Conservation (phyloP, 1,140 invertebrate species). For the Fopius arisanus region DNA sequence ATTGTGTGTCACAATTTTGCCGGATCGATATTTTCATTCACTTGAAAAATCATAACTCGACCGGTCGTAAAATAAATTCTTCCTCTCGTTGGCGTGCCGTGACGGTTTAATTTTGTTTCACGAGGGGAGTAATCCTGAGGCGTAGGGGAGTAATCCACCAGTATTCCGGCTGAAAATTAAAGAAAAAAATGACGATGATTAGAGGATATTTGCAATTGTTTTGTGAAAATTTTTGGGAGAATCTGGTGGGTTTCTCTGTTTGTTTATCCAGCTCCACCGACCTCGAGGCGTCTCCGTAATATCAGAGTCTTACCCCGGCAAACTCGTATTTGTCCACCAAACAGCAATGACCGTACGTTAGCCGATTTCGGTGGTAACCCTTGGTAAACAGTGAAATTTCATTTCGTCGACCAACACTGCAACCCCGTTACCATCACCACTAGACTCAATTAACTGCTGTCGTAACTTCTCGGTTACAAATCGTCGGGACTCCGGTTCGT, state of each 20-base stretch:
- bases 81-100: too few species aligned
- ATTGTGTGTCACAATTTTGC: background rate
- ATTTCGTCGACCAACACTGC: slow-evolving; percentile 25
- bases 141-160: too few species aligned
- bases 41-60: background rate
- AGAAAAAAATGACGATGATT: background rate
- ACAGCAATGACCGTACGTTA: slow-evolving; percentile 34
- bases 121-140: too few species aligned
- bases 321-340: slow-evolving; percentile 12
- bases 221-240: background rate
- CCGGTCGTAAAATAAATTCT: too few species aligned
- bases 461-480: slow-evolving; percentile 6
- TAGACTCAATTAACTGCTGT: slow-evolving; percentile 9
- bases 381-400: slow-evolving; percentile 35
- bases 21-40: background rate
- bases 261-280: background rate
- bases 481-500: background rate
- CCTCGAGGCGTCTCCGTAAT: background rate
- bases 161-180: too few species aligned
- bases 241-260: background rate
- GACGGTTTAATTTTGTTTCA: too few species aligned
- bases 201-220: background rate
- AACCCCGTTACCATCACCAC: slow-evolving; percentile 8
- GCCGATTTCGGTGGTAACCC: slow-evolving; percentile 31
- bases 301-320: background rate